Evolutionary conservation across 2,797 vertebrate genomes (phyloP), one percentile per base, ranked within the genome.

Genomic region (Pseudocheirus occidentalis): DNA sequence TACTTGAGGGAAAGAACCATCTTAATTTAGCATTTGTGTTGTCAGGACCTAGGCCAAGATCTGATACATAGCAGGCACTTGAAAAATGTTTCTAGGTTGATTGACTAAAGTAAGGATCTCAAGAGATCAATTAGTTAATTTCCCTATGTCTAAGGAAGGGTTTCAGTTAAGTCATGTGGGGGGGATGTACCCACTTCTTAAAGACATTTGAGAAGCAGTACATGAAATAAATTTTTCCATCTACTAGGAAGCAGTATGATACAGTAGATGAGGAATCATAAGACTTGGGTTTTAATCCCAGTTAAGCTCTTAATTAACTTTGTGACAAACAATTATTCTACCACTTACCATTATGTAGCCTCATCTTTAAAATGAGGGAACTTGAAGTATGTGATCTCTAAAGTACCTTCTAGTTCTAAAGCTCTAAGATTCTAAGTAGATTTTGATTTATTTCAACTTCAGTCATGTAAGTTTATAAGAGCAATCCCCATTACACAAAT

Each of bases 251-350:
- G 40, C 12, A 27, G 3, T 46, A 46, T 46, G 54, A 1, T 46
- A 11, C 3, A 94, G 4, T 73, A 18, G 94, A 40, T 56, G 55
- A 55, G 54, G 92, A 87, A 29, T 52, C 46, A 90, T 4, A 40
- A 57, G 62, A 66, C 12, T 55, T 93, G 13, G 91, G 94, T 58
- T 93, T 16, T 90, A 91, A 57, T 46, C 29, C 93, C 55, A 92
- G 1, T 66, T 93, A 91, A 53, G 40, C 24, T 55, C 73, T 55
- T 53, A 73, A 54, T 55, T 55, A 94, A 58, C 58, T 73, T 40
- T 73, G 29, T 11, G 14, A 1, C n/a, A 93, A 13, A 92, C 59
- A 40, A 81, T 81, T 46, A 81, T 46, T 46, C 21, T 18, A 81
- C n/a, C 18, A 40, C 6, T 40, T 73, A 21, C 73, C n/a, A n/a